Evolutionary conservation across 2,888 invertebrate species (phyloP), one percentile per base, ranked within the genome.

Genomic region (Dexiosoma caninum): DNA sequence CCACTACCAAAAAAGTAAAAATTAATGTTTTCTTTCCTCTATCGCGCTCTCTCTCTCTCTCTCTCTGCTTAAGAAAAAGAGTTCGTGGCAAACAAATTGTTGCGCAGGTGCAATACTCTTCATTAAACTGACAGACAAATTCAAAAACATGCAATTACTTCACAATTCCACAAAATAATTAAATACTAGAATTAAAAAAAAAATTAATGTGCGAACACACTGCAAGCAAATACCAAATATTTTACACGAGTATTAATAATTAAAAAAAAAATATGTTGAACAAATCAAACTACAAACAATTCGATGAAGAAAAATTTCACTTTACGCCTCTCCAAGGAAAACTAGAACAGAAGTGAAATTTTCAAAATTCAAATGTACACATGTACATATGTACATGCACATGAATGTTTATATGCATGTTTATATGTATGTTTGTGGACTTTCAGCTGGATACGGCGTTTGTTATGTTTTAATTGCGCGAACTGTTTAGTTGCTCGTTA

Each of bases 311-410:
- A 72, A 79, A 83, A 75, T 84, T 84, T 84, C 84, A 84, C 84
- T 83, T 83, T 78, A 71, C 76, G 62, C 80, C 82, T 76, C 72
- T 66, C 49, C 62, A 74, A 81, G 79, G 67, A 71, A 86, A 88
- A 88, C 86, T 88, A 88, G 88, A 88, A 88, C 88, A 87, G 84
- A 87, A 88, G 88, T 88, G 88, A 88, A 88, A 88, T 85, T 88
- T 86, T 66, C 30, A 60, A n/a, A n/a, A 53, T 8, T 27, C 12
- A 32, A 23, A 6, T 12, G 53, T 53, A 32, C 27, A 27, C 40
- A 12, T 12, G 12, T n/a, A 37, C n/a, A 37, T 37, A 37, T 37
- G 5, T 37, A 37, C 37, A 37, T n/a, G 9, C 12, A 37, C 37
- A 37, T n/a, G 9, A 12, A n/a, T 12, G 4, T 12, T 10, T 37